Evolutionary conservation across 2,888 invertebrate species (phyloP).

Genomic region (Eupithecia exiguata): DNA sequence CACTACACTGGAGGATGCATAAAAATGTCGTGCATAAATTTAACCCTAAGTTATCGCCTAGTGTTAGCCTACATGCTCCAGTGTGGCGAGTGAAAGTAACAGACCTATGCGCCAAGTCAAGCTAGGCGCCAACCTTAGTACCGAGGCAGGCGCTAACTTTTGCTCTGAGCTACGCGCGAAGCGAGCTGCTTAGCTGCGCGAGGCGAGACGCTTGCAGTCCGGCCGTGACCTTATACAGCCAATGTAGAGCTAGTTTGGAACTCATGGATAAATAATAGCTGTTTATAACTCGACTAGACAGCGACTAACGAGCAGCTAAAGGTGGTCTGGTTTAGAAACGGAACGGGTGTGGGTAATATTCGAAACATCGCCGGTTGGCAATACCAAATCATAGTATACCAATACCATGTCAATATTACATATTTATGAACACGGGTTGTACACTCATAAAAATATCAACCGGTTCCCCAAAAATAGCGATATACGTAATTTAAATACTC

Average conservation of each 20-base stretch:
- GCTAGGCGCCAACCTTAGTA: too few species aligned
- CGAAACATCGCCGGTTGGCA: background rate
- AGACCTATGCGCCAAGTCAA: background rate
- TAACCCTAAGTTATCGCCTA: too few species aligned
- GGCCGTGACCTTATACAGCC: background rate
- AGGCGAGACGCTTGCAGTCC: background rate
- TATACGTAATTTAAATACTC: too few species aligned
- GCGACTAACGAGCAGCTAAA: conserved; percentile 33
- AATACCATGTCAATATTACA: too few species aligned
- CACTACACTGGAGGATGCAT: too few species aligned
- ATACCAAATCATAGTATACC: background rate
- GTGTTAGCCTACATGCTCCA: background rate
- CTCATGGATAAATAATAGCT: conserved; percentile 45
- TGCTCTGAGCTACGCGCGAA: background rate
- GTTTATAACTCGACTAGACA: conserved; percentile 41
- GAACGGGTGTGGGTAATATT: background rate
- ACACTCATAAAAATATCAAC: too few species aligned
- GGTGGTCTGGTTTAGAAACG: conserved; percentile 7
- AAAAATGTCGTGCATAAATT: too few species aligned
- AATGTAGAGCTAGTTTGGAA: conserved; percentile 22
- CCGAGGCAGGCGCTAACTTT: background rate
- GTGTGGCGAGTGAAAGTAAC: background rate
- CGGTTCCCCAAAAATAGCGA: too few species aligned
- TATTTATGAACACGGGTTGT: too few species aligned
- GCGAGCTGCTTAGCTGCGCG: background rate